Conservation (phyloP, 1,140 invertebrate species). For the Conus betulinus region DNA sequence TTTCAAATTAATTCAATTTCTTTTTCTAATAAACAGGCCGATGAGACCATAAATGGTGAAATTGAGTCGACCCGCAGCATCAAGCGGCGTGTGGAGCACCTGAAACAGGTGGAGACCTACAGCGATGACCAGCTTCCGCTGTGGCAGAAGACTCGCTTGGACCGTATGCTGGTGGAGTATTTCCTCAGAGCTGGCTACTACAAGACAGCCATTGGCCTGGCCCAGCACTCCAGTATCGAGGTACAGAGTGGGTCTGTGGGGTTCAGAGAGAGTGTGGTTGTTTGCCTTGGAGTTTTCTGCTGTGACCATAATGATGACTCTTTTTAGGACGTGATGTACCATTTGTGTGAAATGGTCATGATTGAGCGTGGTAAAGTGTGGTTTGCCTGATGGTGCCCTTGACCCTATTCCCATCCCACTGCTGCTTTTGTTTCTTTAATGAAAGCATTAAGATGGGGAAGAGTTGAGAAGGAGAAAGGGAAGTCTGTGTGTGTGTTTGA, state of each 20-base stretch:
- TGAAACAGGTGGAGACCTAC: conserved; percentile 86
- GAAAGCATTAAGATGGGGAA: too few relatives aligned
- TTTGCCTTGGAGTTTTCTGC: not conserved
- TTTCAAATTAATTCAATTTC: not conserved
- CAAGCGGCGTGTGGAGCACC: conserved; percentile 92
- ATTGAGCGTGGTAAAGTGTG: not conserved
- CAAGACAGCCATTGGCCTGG: conserved; percentile 89
- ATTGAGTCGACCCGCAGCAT: conserved; percentile 89
- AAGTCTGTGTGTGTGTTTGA: too few relatives aligned
- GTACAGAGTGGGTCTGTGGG: conserved; percentile 45
- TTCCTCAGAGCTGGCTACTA: conserved; percentile 97
- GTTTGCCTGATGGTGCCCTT: too few relatives aligned
- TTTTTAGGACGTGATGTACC: not conserved
- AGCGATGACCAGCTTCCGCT: conserved; percentile 45
- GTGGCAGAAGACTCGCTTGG: conserved; percentile 92
- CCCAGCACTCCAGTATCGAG: conserved; percentile 88
- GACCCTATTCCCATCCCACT: too few relatives aligned
- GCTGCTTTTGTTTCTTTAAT: too few relatives aligned
- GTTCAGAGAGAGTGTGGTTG: not conserved
- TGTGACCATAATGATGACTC: not conserved
- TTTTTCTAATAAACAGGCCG: conserved; percentile 78
- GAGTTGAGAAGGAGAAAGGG: too few relatives aligned
- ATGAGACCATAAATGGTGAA: conserved; percentile 94
- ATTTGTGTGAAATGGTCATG: not conserved
- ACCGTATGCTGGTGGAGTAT: conserved; percentile 97